These are phyloP conservation scores for Malthinus flaveolus DNA, from an alignment of 2,888 invertebrate genomes.

Conservation along the genomic window DNA sequence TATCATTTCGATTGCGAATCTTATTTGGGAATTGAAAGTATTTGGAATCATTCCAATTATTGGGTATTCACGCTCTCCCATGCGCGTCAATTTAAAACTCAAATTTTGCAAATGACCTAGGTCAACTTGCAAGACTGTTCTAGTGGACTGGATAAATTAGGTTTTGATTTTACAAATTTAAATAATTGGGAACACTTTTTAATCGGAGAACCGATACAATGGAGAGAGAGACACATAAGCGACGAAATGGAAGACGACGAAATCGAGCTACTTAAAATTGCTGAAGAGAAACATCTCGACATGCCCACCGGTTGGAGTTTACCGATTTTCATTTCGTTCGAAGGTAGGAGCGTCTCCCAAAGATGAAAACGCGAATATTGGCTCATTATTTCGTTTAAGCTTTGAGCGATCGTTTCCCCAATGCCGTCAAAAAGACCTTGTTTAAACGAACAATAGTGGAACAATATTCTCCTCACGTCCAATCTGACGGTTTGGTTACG, in stretches of 20 bases:
- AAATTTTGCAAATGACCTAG: slow-evolving; percentile 39
- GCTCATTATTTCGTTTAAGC: slow-evolving; percentile 9
- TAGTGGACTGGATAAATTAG: slow-evolving; percentile 57
- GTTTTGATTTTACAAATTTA: slow-evolving; percentile 65
- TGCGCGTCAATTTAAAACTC: not conserved
- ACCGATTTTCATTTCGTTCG: slow-evolving; percentile 64
- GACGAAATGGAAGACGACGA: slow-evolving; percentile 59
- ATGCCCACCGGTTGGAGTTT: slow-evolving; percentile 77
- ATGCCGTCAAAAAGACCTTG: slow-evolving; percentile 65
- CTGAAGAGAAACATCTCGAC: slow-evolving; percentile 72
- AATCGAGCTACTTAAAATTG: slow-evolving; percentile 54
- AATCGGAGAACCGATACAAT: slow-evolving; percentile 66
- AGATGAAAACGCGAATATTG: not conserved
- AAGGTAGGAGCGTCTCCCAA: slow-evolving; percentile 51
- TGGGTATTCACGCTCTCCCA: slow-evolving; percentile 59
- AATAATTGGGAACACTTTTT: slow-evolving; percentile 74
- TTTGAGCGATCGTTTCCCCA: slow-evolving; percentile 71
- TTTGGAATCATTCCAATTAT: slow-evolving; percentile 88
- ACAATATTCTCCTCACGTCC: slow-evolving; percentile 76
- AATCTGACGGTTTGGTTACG: slow-evolving; percentile 71
- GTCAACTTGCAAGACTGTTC: slow-evolving; percentile 65
- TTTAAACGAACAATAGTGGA: slow-evolving; percentile 78
- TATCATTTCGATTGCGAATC: slow-evolving; percentile 61
- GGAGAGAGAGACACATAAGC: slow-evolving; percentile 46
- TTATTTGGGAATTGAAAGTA: slow-evolving; percentile 78